Percentiles rank a stretch among this genome's conserved stretches.
These are phyloP conservation scores for Frieseomelitta varia DNA, from an alignment of 1,140 invertebrate genomes.

Conservation along the genomic window DNA sequence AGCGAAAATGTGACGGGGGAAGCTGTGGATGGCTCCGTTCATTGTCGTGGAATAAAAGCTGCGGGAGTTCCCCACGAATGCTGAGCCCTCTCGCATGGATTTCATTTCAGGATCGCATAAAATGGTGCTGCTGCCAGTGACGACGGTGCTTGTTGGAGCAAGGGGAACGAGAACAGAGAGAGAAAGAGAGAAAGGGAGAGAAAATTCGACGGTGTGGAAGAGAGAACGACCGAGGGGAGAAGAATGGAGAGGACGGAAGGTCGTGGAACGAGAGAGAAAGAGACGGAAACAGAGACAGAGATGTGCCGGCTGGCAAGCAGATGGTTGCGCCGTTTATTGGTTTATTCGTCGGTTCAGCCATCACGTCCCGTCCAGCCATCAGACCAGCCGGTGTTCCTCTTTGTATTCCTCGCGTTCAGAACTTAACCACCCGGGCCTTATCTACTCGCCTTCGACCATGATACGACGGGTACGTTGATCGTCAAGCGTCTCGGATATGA, in stretches of 20 bases:
- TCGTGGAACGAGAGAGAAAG: conserved; percentile 9
- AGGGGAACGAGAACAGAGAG: conserved; percentile 40
- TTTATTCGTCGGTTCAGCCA: conserved; percentile 79
- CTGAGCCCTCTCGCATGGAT: conserved; percentile 70
- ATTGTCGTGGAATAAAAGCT: conserved; percentile 61
- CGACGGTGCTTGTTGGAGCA: background rate
- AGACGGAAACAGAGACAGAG: conserved; percentile 60
- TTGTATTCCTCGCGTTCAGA: conserved; percentile 65
- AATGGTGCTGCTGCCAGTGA: conserved; percentile 63
- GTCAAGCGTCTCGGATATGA: background rate
- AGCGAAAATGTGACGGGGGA: background rate
- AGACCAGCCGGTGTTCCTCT: conserved; percentile 63
- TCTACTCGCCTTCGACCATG: conserved; percentile 16
- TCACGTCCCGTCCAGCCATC: conserved; percentile 70
- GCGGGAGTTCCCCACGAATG: conserved; percentile 52
- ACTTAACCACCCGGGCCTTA: conserved; percentile 28
- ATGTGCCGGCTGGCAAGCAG: conserved; percentile 82
- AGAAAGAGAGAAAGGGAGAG: conserved; percentile 41
- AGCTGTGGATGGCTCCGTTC: conserved; percentile 24
- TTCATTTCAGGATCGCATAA: conserved; percentile 80
- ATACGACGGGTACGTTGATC: background rate
- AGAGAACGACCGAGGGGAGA: conserved; percentile 61
- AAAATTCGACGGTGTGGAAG: background rate
- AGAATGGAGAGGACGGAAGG: conserved; percentile 54
- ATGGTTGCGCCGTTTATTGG: conserved; percentile 82